These are phyloP conservation scores for Acanthornis magna DNA, from an alignment of 2,797 vertebrate species.

Conservation along the genomic window DNA sequence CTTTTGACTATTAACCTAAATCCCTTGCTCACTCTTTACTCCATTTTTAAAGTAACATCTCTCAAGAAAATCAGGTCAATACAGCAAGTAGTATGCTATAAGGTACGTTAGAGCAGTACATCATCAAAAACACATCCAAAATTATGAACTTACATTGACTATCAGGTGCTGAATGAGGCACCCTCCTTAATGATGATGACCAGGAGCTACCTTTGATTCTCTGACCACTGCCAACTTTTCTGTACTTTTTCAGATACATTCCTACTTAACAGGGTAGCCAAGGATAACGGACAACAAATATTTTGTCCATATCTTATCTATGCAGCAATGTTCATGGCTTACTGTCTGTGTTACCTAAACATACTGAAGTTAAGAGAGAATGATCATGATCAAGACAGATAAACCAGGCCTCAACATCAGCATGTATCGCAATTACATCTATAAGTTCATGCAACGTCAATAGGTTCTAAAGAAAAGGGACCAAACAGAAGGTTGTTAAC, in stretches of 20 bases:
- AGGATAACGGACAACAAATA: neutral
- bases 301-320: neutral
- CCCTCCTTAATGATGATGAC: neutral
- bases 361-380: neutral
- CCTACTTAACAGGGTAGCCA: neutral
- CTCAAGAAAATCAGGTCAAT: neutral
- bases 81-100: neutral
- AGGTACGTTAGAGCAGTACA: neutral
- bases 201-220: neutral
- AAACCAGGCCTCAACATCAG: neutral
- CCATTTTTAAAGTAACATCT: neutral
- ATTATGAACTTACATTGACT: neutral
- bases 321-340: neutral
- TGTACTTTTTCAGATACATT: neutral
- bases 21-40: neutral
- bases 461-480: neutral
- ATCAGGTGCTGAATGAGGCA: neutral
- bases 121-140: neutral
- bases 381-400: neutral
- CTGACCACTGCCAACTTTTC: accelerated
- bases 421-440: neutral
- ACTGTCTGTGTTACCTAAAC: neutral
- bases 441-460: neutral
- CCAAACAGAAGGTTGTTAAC: neutral
- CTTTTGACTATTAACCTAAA: neutral